Conservation (phyloP, 2,797 vertebrate genomes). For the Chelidonichthys spinosus region DNA sequence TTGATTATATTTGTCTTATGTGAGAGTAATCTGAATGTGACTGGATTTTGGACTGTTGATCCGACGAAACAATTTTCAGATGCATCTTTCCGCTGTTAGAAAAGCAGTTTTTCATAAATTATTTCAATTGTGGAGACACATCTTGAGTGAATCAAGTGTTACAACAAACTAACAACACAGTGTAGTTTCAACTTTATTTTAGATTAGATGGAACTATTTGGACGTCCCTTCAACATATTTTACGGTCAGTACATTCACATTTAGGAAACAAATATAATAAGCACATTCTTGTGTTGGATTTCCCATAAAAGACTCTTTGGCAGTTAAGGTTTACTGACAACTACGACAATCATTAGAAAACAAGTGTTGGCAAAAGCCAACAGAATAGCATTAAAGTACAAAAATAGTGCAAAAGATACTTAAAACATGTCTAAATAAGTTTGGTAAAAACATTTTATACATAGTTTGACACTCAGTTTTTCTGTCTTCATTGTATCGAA, state of each 20-base stretch:
- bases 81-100: too few relatives aligned
- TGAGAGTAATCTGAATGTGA: neutral
- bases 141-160: neutral
- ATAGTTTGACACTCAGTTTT: conserved; percentile 28
- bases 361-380: neutral
- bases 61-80: neutral
- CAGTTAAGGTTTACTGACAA: neutral
- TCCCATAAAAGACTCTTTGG: neutral
- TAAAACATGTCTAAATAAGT: neutral
- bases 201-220: neutral
- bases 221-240: neutral
- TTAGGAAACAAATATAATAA: neutral
- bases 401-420: conserved; percentile 35
- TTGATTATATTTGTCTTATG: too few relatives aligned
- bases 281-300: neutral
- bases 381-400: conserved; percentile 5
- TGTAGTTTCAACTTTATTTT: neutral
- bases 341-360: too few relatives aligned
- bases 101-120: too few relatives aligned
- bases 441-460: conserved; percentile 7
- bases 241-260: conserved; percentile 11
- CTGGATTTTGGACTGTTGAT: neutral
- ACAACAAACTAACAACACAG: neutral
- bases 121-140: neutral
- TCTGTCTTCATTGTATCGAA: conserved; percentile 22